phyloP scores from a whole-genome alignment of 2,113 vertebrate genomes.

The Lipotes vexillifer region DNA sequence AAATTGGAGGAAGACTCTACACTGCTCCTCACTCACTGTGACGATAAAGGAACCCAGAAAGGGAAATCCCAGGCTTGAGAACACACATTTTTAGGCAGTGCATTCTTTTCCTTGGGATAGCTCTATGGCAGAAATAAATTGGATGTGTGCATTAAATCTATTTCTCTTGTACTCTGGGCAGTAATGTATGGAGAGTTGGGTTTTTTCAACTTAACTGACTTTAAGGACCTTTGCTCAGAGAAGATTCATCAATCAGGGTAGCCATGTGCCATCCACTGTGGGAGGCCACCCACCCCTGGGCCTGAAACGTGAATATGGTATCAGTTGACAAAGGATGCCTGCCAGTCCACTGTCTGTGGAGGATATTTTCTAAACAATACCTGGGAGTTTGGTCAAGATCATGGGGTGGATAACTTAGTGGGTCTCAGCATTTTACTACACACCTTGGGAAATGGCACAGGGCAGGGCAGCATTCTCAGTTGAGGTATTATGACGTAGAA shows the following conservation, averaged over 20 bases:
- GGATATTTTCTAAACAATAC: background rate
- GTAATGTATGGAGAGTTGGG: background rate
- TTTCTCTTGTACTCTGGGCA: background rate
- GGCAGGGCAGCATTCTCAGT: background rate
- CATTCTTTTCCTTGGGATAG: background rate
- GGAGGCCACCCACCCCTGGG: background rate
- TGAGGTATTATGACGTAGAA: background rate
- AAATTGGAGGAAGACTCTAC: background rate
- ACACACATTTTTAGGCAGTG: background rate
- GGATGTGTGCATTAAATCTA: background rate
- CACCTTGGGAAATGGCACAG: background rate
- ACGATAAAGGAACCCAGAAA: background rate
- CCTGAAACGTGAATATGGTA: background rate
- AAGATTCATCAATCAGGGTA: background rate
- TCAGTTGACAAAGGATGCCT: background rate
- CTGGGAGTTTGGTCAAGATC: background rate
- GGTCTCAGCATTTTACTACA: background rate
- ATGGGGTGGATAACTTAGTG: background rate
- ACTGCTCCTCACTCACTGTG: rapidly evolving
- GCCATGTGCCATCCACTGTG: background rate
- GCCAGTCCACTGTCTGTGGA: background rate
- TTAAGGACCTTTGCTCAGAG: background rate
- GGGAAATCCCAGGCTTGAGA: background rate
- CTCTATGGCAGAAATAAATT: background rate
- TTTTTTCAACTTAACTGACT: background rate